Evolutionary conservation across 2,888 invertebrate genomes (phyloP), one percentile per base, ranked within the genome.

Genomic region (Hypomecis punctinalis): DNA sequence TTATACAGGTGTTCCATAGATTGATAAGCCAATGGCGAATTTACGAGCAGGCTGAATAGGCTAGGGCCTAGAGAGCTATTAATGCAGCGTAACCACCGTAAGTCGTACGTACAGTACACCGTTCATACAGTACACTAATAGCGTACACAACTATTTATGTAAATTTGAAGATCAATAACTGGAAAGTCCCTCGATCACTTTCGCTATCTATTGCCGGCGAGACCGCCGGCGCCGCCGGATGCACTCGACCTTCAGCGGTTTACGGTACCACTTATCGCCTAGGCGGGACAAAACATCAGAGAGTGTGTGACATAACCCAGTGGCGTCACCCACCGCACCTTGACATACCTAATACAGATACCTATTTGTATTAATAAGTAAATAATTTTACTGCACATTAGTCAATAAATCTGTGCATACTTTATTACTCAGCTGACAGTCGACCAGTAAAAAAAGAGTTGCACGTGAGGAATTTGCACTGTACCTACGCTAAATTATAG

Each of bases 291-390:
- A 77, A 61, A 60, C 78, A 76, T 73, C 79, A 78, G 80, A 84
- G 80, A 82, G 81, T 83, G 81, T 83, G 89, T 91, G 90, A 91
- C 89, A 90, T 90, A 90, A 90, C 78, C 77, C 67, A 68, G 71
- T 89, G 90, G 83, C 89, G 90, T 91, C 90, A 90, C 78, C 77
- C 74, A 79, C 78, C 81, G 78, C 84, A 85, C 91, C 91, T 91
- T 90, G 90, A 88, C 90, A 89, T 82, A 79, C 82, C 84, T 83
- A 75, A 78, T 54, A 64, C 43, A 63, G 57, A 35, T 58, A 45
- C 55, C 64, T 64, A 60, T 60, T 65, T 65, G 65, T 61, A 53
- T 55, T 60, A 51, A 55, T 60, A 61, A 61, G 65, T 57, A 42
- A 66, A 66, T 58, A 66, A 57, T 40, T 53, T 66, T 57, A 61